phyloP scores from a whole-genome alignment of 2,797 vertebrate species.

The Euphonia xanthogaster region DNA sequence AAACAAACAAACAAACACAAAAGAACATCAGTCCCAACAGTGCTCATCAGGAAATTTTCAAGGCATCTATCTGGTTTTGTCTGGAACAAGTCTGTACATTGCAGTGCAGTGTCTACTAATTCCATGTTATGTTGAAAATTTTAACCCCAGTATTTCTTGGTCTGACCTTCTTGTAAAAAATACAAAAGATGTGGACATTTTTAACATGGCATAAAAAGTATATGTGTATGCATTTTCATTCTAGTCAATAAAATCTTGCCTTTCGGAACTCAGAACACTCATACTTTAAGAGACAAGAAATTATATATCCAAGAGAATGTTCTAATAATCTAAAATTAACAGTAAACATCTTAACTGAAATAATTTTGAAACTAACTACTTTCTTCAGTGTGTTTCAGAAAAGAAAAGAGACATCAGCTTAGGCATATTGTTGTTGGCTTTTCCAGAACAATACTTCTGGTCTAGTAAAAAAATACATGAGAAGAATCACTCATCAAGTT shows the following conservation, averaged over 20 bases:
- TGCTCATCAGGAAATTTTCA: slow-evolving; percentile 7
- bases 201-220: neutral
- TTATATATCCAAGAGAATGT: neutral
- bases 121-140: neutral
- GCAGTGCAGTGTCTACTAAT: neutral
- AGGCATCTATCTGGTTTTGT: slow-evolving; percentile 14
- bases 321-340: neutral
- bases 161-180: neutral
- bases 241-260: neutral
- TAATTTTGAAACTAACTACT: neutral
- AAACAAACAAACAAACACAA: neutral
- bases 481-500: neutral
- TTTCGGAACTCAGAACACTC: neutral
- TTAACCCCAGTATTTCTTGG: slow-evolving; percentile 12
- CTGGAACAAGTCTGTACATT: neutral
- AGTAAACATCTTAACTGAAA: neutral
- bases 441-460: neutral
- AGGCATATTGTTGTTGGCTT: neutral
- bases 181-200: neutral
- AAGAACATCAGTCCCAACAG: neutral
- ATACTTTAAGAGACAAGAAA: neutral
- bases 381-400: neutral
- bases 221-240: neutral
- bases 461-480: neutral
- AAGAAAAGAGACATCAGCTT: neutral